Conservation (phyloP, 2,888 invertebrate species). For the Hirudinaria manillensis region DNA sequence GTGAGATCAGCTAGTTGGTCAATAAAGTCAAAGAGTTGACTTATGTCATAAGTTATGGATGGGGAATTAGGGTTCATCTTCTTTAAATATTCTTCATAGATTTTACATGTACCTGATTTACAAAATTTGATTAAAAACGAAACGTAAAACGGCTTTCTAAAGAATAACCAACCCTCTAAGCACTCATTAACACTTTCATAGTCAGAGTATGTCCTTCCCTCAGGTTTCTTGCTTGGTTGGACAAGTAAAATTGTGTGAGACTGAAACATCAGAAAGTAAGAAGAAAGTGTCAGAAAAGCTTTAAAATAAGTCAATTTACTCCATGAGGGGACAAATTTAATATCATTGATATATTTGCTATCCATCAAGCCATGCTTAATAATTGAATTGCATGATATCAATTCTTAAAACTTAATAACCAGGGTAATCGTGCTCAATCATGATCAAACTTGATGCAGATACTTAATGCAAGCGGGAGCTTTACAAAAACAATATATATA, state of each 20-base stretch:
- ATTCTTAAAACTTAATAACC: no score
- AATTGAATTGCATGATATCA: no score
- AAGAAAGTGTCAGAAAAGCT: no score
- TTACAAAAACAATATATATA: no score
- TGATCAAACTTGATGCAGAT: background rate
- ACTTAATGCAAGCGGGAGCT: no score
- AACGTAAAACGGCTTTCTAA: background rate
- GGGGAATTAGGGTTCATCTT: slow-evolving; percentile 88
- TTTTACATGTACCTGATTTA: slow-evolving; percentile 78
- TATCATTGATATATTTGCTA: no score
- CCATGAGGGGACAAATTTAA: no score
- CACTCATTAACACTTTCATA: slow-evolving; percentile 96
- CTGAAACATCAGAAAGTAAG: slow-evolving; percentile 43
- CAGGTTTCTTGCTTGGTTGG: slow-evolving; percentile 84
- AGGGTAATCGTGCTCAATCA: no score
- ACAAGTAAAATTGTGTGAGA: slow-evolving; percentile 87
- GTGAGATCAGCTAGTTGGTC: slow-evolving; percentile 91
- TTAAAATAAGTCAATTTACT: no score
- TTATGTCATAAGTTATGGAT: slow-evolving; percentile 95
- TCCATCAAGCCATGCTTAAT: no score
- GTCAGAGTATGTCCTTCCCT: slow-evolving; percentile 93
- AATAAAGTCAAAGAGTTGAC: slow-evolving; percentile 93
- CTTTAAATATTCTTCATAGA: slow-evolving; percentile 96
- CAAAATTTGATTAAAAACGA: background rate
- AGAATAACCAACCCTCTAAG: slow-evolving; percentile 70